phyloP scores from a whole-genome alignment of 2,113 vertebrate species.

The Morphnarchus princeps region DNA sequence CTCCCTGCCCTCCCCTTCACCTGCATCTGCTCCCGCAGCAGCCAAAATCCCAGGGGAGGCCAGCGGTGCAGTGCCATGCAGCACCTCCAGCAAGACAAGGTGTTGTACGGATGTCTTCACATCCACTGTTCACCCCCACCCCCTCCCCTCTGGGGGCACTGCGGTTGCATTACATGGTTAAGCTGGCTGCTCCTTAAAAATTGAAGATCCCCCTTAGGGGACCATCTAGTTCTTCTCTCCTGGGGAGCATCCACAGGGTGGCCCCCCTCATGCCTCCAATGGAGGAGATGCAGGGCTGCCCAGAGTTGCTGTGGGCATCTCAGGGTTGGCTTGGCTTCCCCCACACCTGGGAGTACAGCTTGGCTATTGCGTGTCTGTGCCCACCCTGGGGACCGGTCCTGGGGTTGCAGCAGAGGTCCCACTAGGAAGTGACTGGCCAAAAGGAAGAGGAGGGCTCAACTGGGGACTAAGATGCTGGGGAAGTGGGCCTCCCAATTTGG shows the following conservation, averaged over 20 bases:
- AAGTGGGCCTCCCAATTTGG: not conserved
- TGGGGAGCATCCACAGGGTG: not conserved
- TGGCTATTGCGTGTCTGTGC: rapidly evolving
- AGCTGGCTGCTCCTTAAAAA: not conserved
- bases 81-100: not conserved
- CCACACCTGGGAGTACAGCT: not conserved
- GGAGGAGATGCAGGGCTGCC: not conserved
- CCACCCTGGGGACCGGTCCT: not conserved
- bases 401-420: not conserved
- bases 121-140: not conserved
- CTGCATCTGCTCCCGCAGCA: not conserved
- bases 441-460: not conserved
- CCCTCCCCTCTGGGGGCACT: not conserved
- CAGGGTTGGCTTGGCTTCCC: not conserved
- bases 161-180: not conserved
- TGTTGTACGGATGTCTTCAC: not conserved
- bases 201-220: not conserved
- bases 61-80: not conserved
- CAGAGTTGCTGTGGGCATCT: not conserved
- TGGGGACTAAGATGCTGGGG: not conserved
- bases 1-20: not conserved
- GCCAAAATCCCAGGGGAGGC: not conserved
- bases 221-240: not conserved
- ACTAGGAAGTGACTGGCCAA: not conserved
- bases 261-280: not conserved